Base-by-base conservation (phyloP, 2,797 vertebrate species). In the Myiotriccus ornatus region DNA sequence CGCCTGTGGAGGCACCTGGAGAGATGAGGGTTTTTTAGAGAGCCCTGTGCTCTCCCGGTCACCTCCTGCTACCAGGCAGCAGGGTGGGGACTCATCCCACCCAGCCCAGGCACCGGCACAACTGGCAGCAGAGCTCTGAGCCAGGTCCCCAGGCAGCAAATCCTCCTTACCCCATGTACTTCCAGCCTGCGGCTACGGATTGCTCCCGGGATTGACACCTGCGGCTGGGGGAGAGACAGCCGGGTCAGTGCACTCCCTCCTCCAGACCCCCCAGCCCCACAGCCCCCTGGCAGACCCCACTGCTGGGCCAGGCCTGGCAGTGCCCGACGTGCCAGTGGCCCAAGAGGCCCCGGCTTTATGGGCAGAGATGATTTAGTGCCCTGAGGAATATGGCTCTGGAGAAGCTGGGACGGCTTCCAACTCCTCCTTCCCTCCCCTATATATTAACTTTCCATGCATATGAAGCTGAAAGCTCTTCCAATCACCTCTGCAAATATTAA, bases 231-330 rank as follows among this genome's bases (percentile, higher is more conserved):
- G 37, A 91, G 71, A 96, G 12, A 32, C 49, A 52, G 3, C 6
- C 35, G 2, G 34, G 47, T 91, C 56, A 95, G 80, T 9, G 64
- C 2, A 3, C 2, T 4, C 21, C 19, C 12, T 24, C 15, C 59
- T 7, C 25, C 2, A 1, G 3, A 7, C 9, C 9, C 30, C 12
- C 3, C 1, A 41, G 5, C 49, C 69, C 12, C 11, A 8, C 64
- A 64, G 21, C 14, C 44, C 80, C 41, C 46, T 3, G 2, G 3
- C 10, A 30, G 32, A 24, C 20, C 79, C 41, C 35, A 21, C 43
- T 17, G 0, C 0, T 0, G 57, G 17, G 16, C 43, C 0, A 0
- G 21, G 18, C 37, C 75, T 9, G 0, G 7, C 2, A 0, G n/a
- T 22, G 47, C 68, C 83, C 6, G 1, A 20, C 0, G 24, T 3